phyloP scores from a whole-genome alignment of 2,888 invertebrate genomes.

The Tricholauxania praeusta region DNA sequence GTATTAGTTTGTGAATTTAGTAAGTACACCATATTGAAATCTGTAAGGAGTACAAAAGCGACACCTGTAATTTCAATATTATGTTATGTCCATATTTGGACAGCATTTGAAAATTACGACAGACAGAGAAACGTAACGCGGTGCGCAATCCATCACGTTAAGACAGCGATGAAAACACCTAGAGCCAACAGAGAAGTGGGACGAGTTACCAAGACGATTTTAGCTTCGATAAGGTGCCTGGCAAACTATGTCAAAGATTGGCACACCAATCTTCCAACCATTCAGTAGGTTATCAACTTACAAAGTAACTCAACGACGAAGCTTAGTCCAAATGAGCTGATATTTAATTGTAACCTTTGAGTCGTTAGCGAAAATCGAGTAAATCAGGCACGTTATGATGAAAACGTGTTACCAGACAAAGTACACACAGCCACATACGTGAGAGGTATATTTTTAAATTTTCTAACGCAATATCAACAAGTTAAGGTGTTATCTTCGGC shows the following conservation, averaged over 20 bases:
- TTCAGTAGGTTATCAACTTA: conserved; percentile 29
- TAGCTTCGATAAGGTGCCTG: conserved; percentile 10
- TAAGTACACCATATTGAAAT: conserved; percentile 28
- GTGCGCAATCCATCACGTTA: conserved; percentile 30
- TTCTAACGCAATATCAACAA: too few species aligned
- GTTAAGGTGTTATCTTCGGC: too few species aligned
- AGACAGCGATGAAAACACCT: conserved; percentile 37
- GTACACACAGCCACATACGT: too few species aligned
- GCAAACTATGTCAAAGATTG: conserved; percentile 12
- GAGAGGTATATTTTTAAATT: too few species aligned
- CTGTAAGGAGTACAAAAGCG: neutral
- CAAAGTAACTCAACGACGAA: conserved; percentile 24
- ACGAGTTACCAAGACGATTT: conserved; percentile 23
- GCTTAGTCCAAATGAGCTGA: conserved; percentile 20
- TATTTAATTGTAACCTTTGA: conserved; percentile 28
- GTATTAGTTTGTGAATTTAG: conserved; percentile 31
- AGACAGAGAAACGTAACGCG: conserved; percentile 32
- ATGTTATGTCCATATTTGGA: conserved; percentile 15
- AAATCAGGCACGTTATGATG: conserved; percentile 29
- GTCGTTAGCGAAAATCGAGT: conserved; percentile 32
- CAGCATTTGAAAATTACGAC: conserved; percentile 26
- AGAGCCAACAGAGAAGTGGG: conserved; percentile 27
- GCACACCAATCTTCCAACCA: conserved; percentile 18
- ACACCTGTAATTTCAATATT: conserved; percentile 16
- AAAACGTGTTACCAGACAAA: neutral